phyloP scores from a whole-genome alignment of 2,113 vertebrate genomes.

The Gila orcuttii region DNA sequence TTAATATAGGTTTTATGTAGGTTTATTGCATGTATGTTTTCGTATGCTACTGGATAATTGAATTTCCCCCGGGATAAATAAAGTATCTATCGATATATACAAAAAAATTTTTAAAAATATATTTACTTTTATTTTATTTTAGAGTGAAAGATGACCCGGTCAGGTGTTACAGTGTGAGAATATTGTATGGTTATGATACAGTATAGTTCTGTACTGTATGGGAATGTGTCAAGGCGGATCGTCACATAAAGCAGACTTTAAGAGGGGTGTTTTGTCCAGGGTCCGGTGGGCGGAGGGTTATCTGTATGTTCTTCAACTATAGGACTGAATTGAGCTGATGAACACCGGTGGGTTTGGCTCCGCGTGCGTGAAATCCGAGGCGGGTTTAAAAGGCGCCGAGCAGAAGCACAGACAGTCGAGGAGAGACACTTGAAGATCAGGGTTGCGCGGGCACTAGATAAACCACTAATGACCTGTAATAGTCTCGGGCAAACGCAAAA shows the following conservation, averaged over 20 bases:
- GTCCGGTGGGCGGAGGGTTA: neutral
- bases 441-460: neutral
- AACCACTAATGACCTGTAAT: neutral
- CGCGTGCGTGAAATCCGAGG: slow-evolving; percentile 8
- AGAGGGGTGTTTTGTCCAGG: neutral
- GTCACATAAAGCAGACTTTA: neutral
- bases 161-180: neutral
- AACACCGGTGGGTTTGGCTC: slow-evolving; percentile 26
- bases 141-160: neutral
- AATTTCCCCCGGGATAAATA: no score
- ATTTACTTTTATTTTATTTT: neutral
- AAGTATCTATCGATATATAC: no score
- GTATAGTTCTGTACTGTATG: neutral
- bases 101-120: no score
- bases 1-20: no score
- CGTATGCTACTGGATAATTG: no score
- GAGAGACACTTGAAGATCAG: neutral
- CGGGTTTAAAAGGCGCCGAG: slow-evolving; percentile 9
- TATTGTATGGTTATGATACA: no score
- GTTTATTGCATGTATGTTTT: no score
- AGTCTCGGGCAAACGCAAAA: neutral
- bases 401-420: neutral
- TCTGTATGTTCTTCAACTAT: neutral
- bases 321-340: neutral
- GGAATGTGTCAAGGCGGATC: slow-evolving; percentile 21